Evolutionary conservation across 2,113 vertebrate species (phyloP).

Genomic region (Sander vitreus): DNA sequence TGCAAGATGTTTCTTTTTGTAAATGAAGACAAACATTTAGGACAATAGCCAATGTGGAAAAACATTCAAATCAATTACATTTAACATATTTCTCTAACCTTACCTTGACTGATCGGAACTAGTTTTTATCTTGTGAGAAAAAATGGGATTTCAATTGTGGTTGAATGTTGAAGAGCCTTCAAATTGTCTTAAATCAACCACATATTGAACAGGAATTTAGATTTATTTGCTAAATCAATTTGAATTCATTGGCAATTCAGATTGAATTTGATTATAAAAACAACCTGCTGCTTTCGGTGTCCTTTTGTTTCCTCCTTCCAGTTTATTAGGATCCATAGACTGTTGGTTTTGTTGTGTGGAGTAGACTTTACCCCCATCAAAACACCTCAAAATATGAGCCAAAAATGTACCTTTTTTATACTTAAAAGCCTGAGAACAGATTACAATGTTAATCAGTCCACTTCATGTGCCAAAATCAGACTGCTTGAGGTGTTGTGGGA

Average conservation of each 20-base stretch:
- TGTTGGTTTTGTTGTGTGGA: constrained; percentile 20
- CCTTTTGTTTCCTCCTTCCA: constrained; percentile 21
- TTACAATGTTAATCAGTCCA: not conserved
- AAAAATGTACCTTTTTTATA: not conserved
- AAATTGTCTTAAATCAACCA: constrained; percentile 30
- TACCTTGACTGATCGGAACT: constrained; percentile 74
- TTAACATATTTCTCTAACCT: not conserved
- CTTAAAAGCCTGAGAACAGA: not conserved
- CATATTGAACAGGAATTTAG: constrained; percentile 47
- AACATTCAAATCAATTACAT: not conserved
- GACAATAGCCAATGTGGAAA: constrained; percentile 15
- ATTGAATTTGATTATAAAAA: constrained; percentile 30
- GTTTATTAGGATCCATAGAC: constrained; percentile 12
- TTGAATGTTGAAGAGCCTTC: constrained; percentile 27
- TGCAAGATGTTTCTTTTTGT: constrained; percentile 43
- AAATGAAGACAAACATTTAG: constrained; percentile 10
- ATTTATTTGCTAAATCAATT: constrained; percentile 39
- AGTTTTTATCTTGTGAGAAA: constrained; percentile 44
- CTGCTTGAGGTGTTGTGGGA: constrained; percentile 34
- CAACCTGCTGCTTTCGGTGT: constrained; percentile 31
- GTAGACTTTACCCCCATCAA: constrained; percentile 58
- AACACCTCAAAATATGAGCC: constrained; percentile 18
- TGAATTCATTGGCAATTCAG: constrained; percentile 44
- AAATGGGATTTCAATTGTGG: constrained; percentile 57
- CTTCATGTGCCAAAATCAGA: constrained; percentile 36